Evolutionary conservation across 2,888 invertebrate genomes (phyloP), one percentile per base, ranked within the genome.

Genomic region (Caenorhabditis sp.): DNA sequence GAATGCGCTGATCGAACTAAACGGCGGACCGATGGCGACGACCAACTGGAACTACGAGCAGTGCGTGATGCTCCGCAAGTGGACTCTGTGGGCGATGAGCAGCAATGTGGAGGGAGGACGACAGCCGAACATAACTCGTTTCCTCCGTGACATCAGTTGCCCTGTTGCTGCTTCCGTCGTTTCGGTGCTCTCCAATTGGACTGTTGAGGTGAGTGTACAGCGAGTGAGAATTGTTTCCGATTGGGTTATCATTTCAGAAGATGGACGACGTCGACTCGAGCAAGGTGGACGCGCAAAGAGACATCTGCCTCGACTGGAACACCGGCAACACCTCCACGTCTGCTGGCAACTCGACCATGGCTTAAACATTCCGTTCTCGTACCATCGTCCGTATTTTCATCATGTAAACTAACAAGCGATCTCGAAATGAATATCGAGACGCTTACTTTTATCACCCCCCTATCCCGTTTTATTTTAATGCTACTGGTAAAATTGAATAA

Each of bases 81-180:
- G 62, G 70, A 63, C 76, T n/a, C 58, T 76, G 8, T 76, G 76
- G 76, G 43, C 53, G 32, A 70, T 76, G 63, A 43, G 63, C 11
- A 56, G 56, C 20, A 70, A 65, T 50, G 70, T 71, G n/a, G 76
- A 76, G 52, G 70, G 63, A 24, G 70, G 70, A 20, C 41, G 70
- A 35, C 58, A 65, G 30, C 41, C 58, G 22, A 50, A 37, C n/a
- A 55, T 70, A 15, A 11, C 58, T 27, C 62, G 70, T 55, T 48
- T 65, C 39, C 52, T 76, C 11, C 50, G 65, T 15, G 76, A 76
- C 4, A 32, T 70, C n/a, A 41, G 35, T 13, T 76, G 76, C 30
- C 70, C 70, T 13, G 59, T 58, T 13, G 53, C 70, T 11, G 76
- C 76, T 1, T 63, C 56, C 6, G 53, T 76, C 17, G 24, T 76